Base-by-base conservation (phyloP, 1,140 invertebrate species). In the Zaprionus tsacasi region DNA sequence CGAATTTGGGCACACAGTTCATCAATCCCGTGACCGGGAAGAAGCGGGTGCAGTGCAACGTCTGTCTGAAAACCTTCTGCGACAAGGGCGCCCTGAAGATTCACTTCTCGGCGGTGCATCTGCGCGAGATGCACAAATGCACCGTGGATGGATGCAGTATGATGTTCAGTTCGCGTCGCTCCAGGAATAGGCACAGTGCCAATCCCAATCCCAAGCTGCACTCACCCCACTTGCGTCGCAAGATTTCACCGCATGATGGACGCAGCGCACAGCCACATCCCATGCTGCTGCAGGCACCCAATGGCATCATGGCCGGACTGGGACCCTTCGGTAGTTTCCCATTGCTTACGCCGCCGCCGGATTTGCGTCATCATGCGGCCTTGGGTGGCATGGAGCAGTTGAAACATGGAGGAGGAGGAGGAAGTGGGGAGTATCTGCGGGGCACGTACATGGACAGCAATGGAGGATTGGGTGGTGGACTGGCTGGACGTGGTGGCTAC, bases 1-100 rank as follows among this genome's bases (percentile, higher is more conserved):
- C 97, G 1, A 97, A 98, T 81, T 93, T 98, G 66, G 97, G 97
- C 3, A 97, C 97, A 0, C 96, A 98, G 77, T 97, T 98, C 67
- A 98, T 98, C 57, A 98, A 98, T 91, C 97, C 97, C 0, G 95
- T 97, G 0, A 97, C 97, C 1, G 97, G 97, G 0, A 99, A 99
- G 93, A 99, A 99, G 92, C 95, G 99, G 70, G 99, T 99, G 6
- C 97, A 99, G 91, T 99, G 99, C 93, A 98, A 99, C 86, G 98
- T 99, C 36, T 99, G 99, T 92, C 94, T 99, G 59, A 99, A 99
- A 93, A 99, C 99, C 33, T 99, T 99, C 93, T 99, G 99, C 94
- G 99, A 99, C 94, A 99, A 99, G 94, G 98, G 98, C 60, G 99
- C 99, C 0, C 94, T 99, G 1, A 99, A 99, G 93, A 99, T 99